These are phyloP conservation scores for Ariolimax columbianus DNA, from an alignment of 2,888 invertebrate species.

Conservation along the genomic window DNA sequence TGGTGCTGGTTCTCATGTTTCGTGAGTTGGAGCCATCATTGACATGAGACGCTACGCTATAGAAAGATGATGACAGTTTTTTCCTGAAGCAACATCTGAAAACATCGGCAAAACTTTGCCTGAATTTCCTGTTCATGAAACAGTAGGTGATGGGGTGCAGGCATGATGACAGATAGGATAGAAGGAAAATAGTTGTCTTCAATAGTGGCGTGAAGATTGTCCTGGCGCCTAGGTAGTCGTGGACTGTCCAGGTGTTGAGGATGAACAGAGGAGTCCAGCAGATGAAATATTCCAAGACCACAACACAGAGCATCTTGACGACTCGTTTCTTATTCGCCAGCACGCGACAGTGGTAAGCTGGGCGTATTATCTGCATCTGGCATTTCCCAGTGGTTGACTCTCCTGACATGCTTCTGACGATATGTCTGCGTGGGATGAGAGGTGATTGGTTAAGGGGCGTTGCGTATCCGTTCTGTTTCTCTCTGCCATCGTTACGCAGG, in stretches of 20 bases:
- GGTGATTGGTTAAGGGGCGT: slow-evolving; percentile 43
- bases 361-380: slow-evolving; percentile 50
- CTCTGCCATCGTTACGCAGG: neutral
- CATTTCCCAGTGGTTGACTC: slow-evolving; percentile 23
- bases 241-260: slow-evolving; percentile 87
- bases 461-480: neutral
- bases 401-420: neutral
- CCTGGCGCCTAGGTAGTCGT: slow-evolving; percentile 85
- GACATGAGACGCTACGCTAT: slow-evolving; percentile 36
- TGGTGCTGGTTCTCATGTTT: neutral
- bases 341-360: slow-evolving; percentile 52
- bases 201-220: slow-evolving; percentile 63
- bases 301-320: slow-evolving; percentile 89
- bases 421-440: slow-evolving; percentile 26
- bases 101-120: slow-evolving; percentile 87
- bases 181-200: slow-evolving; percentile 86
- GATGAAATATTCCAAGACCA: slow-evolving; percentile 92
- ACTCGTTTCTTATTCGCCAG: slow-evolving; percentile 68
- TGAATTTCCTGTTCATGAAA: slow-evolving; percentile 92
- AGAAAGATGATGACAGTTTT: slow-evolving; percentile 26
- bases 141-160: slow-evolving; percentile 94
- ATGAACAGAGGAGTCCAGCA: slow-evolving; percentile 93
- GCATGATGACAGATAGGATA: slow-evolving; percentile 90
- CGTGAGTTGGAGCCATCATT: neutral
- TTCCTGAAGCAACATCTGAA: slow-evolving; percentile 82